Base-by-base conservation (phyloP, 2,888 invertebrate genomes). In the Muscina levida region DNA sequence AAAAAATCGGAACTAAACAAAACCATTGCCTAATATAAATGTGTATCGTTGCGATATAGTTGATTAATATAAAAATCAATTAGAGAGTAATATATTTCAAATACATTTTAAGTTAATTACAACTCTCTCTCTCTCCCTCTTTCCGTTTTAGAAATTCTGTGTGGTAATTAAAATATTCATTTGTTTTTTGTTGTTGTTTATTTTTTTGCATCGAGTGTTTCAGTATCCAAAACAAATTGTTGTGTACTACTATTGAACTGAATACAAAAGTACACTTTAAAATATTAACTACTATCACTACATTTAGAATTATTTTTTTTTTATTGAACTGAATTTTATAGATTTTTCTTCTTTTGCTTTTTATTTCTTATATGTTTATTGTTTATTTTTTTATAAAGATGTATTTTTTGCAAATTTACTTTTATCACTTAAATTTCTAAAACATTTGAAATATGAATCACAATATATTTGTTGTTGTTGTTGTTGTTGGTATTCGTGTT, bases 401-500 rank as follows among this genome's bases (percentile, higher is more conserved):
- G 17, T n/a, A n/a, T 37, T n/a, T 68, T 37, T 48, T 48, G 46
- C 31, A 39, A 19, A 67, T 39, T 39, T n/a, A n/a, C n/a, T n/a
- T n/a, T n/a, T n/a, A n/a, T 13, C 17, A 44, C 66, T 77, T 73
- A 73, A 26, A 66, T 24, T 66, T 22, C 37, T 66, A 57, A n/a
- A 72, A 51, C 70, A 73, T 70, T 79, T 79, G 75, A 67, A 72
- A 72, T 78, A 78, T 77, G 48, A 83, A 82, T 82, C 83, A 82
- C 82, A 82, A 80, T 78, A 70, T 68, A 62, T 73, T 72, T 76
- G 39, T 74, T 76, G 44, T 71, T 72, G 62, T 75, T 79, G 59
- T 31, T 71, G 15, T 48, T 51, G 59, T 72, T 81, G 70, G 17
- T 73, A 48, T 65, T 42, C 42, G 62, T 62, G 42, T 62, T n/a